A percentile compares a stretch with the other conserved stretches of the same genome.
These are phyloP conservation scores for Urocyon cinereoargenteus DNA, from an alignment of 2,797 vertebrate species.

Conservation along the genomic window DNA sequence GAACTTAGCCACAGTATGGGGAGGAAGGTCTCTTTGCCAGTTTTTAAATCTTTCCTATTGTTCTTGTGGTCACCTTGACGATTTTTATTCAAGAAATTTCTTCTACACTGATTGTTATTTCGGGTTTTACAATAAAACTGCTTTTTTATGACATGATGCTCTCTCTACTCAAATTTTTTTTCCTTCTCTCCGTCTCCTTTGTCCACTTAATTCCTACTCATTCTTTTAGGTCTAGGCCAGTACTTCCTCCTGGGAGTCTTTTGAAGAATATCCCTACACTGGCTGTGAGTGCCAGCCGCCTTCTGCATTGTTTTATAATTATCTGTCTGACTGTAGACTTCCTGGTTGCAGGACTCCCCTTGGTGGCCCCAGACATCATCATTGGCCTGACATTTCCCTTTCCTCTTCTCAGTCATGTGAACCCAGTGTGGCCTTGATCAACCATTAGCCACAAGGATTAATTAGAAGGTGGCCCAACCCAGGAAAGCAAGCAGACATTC, in stretches of 20 bases:
- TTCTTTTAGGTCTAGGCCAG: neutral
- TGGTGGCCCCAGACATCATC: neutral
- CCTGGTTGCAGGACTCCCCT: neutral
- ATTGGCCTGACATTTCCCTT: neutral
- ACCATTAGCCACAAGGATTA: neutral
- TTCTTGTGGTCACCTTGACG: neutral
- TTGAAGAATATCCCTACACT: neutral
- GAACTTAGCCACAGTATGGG: neutral
- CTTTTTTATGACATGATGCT: neutral
- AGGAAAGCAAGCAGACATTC: neutral
- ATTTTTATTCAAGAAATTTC: neutral
- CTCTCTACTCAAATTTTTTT: neutral
- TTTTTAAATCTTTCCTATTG: neutral
- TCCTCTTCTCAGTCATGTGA: neutral
- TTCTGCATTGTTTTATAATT: neutral
- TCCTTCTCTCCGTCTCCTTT: neutral
- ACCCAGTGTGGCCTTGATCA: neutral
- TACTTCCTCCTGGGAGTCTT: neutral
- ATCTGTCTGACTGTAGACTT: neutral
- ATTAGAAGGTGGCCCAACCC: neutral
- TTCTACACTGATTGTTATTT: neutral
- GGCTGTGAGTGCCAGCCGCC: no score
- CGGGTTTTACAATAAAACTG: neutral
- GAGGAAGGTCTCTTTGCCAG: neutral
- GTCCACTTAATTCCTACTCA: neutral